Base-by-base conservation (phyloP, 2,797 vertebrate genomes). In the Pipistrellus kuhlii region DNA sequence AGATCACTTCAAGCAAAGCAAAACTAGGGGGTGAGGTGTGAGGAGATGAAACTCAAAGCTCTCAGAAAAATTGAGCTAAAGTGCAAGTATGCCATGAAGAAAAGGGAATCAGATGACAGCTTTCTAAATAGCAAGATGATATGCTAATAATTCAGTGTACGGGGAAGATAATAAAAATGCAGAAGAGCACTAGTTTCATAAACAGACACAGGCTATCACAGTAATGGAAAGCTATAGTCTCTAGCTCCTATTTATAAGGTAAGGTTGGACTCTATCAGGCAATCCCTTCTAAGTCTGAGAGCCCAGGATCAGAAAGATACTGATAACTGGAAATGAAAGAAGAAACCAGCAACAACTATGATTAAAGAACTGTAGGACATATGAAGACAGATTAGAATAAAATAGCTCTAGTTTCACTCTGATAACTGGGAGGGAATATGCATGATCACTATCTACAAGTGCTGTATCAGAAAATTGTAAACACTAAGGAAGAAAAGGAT, bases 331-430 rank as follows among this genome's bases (percentile, higher is more conserved):
- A 97, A 97, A 95, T 68, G 90, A 97, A 97, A 94, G 75, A 88
- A 93, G 93, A 96, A 95, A 93, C 85, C 84, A 94, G 90, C 96
- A 95, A 95, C 95, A 96, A 92, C 94, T 85, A 96, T 97, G 96
- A 97, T 98, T 98, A 97, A 98, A 97, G 90, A 95, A 96, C 59
- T 95, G 96, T 57, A 95, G 95, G 94, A 94, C 88, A 25, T 93
- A 97, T 81, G 87, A 89, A 96, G 96, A 96, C 97, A 97, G 97
- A 97, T 98, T 97, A 97, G 95, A 98, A 97, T 96, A 96, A 97
- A 98, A 97, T 94, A 97, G 85, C 87, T 97, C 20, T 92, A 94
- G 91, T 96, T 97, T 97, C 84, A 27, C 93, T 96, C 89, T 93
- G 94, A 97, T 96, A 98, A 89, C 95, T 97, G 96, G 97, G 89